Percentiles rank a stretch among this genome's conserved stretches.
These are phyloP conservation scores for Psittacula cyanocephala DNA, from an alignment of 2,113 vertebrate species.

Conservation along the genomic window DNA sequence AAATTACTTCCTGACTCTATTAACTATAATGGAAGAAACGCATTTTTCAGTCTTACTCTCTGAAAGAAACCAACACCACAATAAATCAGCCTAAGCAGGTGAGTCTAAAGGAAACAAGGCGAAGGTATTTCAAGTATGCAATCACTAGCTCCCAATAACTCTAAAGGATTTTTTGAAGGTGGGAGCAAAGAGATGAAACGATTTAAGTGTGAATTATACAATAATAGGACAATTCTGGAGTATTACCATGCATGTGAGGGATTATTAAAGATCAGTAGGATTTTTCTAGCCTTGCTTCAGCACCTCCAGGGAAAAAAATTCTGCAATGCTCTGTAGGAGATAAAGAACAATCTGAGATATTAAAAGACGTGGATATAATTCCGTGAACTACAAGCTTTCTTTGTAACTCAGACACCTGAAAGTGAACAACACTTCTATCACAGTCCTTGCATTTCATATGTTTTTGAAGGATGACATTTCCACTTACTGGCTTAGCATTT, in stretches of 20 bases:
- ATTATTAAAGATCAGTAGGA: slow-evolving; percentile 68
- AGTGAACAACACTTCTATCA: background rate
- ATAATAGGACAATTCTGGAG: slow-evolving; percentile 27
- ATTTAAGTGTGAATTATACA: slow-evolving; percentile 51
- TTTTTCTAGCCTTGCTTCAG: slow-evolving; percentile 63
- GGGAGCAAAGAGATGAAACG: background rate
- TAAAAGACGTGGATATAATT: slow-evolving; percentile 27
- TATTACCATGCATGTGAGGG: slow-evolving; percentile 43
- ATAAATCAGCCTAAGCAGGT: background rate
- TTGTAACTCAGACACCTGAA: slow-evolving; percentile 3
- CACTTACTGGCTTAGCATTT: background rate
- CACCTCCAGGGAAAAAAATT: slow-evolving; percentile 39
- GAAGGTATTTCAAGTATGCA: slow-evolving; percentile 31
- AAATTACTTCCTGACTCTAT: slow-evolving; percentile 68
- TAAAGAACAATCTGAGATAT: slow-evolving; percentile 33
- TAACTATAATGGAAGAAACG: slow-evolving; percentile 46
- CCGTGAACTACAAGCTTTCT: slow-evolving; percentile 33
- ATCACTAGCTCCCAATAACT: background rate
- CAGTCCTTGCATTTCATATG: background rate
- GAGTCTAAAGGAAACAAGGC: background rate
- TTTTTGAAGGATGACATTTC: background rate
- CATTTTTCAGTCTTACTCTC: slow-evolving; percentile 34
- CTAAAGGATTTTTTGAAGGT: background rate
- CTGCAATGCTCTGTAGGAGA: background rate
- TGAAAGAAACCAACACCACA: background rate